Base-by-base conservation (phyloP, 2,113 vertebrate species). In the Euleptes europaea region DNA sequence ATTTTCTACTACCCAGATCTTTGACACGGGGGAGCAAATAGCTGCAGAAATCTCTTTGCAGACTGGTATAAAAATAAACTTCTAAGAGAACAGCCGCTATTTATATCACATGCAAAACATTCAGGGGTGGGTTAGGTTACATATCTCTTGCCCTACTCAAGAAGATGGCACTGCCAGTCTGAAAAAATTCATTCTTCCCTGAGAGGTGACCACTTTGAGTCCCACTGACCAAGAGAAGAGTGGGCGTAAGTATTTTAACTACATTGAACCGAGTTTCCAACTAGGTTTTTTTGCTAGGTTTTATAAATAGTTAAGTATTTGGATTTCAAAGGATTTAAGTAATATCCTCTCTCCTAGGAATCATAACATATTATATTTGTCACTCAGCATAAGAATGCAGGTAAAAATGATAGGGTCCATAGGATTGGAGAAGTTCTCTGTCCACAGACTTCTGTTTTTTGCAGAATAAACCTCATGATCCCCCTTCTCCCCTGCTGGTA, bases 51-150 rank as follows among this genome's bases (percentile, higher is more conserved):
- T 79, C 40, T 77, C 13, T 70, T 84, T n/a, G 81, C 26, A 35
- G 72, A 31, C 5, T 26, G 26, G 49, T 15, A 38, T n/a, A 12
- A 40, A 91, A 93, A 94, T 10, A 84, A 89, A 84, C 74, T 77
- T 19, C 65, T 86, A 2, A 0, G 0, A 3, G 77, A 79, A 85
- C 47, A 1, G 44, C 54, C 60, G 63, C 89, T 92, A 88, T 51
- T 93, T 90, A 91, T 88, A 92, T 85, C 87, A 40, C 4, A 7
- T 65, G 82, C 1, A 1, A 66, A 87, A 80, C 35, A 65, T 23
- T 21, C 47, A 2, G 42, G n/a, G 15, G 5, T 51, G 70, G 77
- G 88, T 93, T 69, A 14, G 31, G 0, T 94, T 93, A 77, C 93
- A 84, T 47, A 33, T 9, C 42, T 21, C 35, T 85, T 0, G 38